Evolutionary conservation across 2,113 vertebrate species (phyloP).

Genomic region (Sylvietta virens): DNA sequence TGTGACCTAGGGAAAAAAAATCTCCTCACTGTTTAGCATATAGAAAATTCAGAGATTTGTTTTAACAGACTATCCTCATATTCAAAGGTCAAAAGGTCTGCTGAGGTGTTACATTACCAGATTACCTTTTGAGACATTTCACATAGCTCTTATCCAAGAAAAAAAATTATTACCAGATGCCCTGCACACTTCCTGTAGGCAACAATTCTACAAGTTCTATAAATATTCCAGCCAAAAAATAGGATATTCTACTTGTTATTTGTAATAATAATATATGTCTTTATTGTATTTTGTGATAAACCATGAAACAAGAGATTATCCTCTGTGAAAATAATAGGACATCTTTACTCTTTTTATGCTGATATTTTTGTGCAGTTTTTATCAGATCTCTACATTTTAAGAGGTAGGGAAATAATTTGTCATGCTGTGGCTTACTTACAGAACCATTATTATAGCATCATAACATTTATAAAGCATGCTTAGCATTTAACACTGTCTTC

Average conservation of each 20-base stretch:
- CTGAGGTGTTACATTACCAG: not conserved
- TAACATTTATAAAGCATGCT: not conserved
- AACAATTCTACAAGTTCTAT: not conserved
- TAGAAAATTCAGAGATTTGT: not conserved
- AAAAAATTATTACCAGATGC: not conserved
- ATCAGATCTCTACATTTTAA: not conserved
- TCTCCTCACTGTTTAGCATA: not conserved
- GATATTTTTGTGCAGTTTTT: not conserved
- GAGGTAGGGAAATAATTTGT: not conserved
- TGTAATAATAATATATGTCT: not conserved
- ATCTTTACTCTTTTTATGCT: not conserved
- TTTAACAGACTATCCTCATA: not conserved
- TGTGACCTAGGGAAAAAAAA: not conserved
- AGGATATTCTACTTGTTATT: not conserved
- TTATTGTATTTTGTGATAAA: not conserved
- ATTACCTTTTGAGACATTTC: not conserved
- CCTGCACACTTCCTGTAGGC: not conserved
- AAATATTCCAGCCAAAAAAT: not conserved
- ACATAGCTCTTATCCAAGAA: not conserved
- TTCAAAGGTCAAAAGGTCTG: not conserved
- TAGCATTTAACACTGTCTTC: not conserved
- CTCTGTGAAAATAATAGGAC: not conserved
- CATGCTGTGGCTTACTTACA: not conserved
- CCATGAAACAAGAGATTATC: not conserved
- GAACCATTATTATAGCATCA: not conserved